These are phyloP conservation scores for Natator depressus DNA, from an alignment of 2,113 vertebrate species.

Conservation along the genomic window DNA sequence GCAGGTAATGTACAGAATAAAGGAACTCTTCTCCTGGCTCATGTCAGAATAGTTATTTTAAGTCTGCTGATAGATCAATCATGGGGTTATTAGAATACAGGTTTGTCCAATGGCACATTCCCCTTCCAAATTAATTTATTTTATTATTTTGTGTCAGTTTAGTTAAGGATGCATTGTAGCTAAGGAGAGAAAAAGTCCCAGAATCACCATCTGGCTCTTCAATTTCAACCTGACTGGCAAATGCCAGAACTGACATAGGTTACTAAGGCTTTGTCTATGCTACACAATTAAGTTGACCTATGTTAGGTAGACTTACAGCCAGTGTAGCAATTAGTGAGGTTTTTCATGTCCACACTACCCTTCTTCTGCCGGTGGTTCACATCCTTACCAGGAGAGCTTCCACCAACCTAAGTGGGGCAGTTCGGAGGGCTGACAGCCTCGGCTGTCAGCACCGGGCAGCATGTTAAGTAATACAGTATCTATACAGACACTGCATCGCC, in stretches of 20 bases:
- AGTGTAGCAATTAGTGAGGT: neutral
- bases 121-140: conserved; percentile 50
- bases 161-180: conserved; percentile 43
- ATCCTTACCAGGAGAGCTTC: neutral
- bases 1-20: neutral
- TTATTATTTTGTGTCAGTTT: conserved; percentile 50
- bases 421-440: neutral
- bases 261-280: too few relatives aligned
- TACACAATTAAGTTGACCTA: too few relatives aligned
- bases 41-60: neutral
- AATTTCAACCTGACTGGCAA: conserved; percentile 1
- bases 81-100: neutral
- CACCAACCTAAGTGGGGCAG: neutral
- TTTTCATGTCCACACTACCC: neutral
- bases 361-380: neutral
- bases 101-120: neutral
- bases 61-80: neutral
- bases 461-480: neutral
- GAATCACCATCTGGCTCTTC: conserved; percentile 31
- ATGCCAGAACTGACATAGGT: conserved; percentile 40
- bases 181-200: conserved; percentile 27
- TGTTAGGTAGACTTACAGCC: neutral
- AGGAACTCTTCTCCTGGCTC: conserved; percentile 42
- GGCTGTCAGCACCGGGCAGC: too few relatives aligned
- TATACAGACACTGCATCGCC: neutral